phyloP scores from a whole-genome alignment of 1,140 invertebrate species.

The Apis dorsata region DNA sequence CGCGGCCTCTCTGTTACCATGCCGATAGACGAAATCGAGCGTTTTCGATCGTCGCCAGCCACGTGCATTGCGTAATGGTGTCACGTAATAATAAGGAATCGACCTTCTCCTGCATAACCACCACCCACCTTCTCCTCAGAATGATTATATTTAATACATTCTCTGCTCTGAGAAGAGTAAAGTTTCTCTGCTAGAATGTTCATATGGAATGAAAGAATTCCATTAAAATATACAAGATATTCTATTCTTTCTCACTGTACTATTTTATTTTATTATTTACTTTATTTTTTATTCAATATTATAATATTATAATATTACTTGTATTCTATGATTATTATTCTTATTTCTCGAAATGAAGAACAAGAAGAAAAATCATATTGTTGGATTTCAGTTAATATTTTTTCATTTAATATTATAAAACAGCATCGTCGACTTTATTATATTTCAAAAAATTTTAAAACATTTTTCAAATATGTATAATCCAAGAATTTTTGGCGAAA shows the following conservation, averaged over 20 bases:
- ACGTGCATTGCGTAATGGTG: conserved; percentile 68
- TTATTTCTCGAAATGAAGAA: too few species aligned
- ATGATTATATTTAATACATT: conserved; percentile 18
- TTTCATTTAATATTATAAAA: background rate
- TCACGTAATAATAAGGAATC: conserved; percentile 72
- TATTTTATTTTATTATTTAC: too few species aligned
- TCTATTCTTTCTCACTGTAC: too few species aligned
- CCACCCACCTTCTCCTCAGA: conserved; percentile 57
- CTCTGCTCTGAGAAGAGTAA: background rate
- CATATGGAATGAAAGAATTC: background rate
- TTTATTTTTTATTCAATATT: too few species aligned
- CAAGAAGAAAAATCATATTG: too few species aligned
- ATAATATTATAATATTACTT: too few species aligned
- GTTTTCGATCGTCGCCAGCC: conserved; percentile 39
- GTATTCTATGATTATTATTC: too few species aligned
- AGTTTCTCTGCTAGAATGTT: background rate
- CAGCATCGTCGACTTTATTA: background rate
- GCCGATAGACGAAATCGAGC: conserved; percentile 41
- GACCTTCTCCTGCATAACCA: conserved; percentile 65
- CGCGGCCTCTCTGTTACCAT: background rate
- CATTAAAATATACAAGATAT: background rate
- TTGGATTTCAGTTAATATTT: too few species aligned
- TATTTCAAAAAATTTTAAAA: conserved; percentile 55
- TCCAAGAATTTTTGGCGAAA: background rate
- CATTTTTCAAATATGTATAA: conserved; percentile 23